Conservation (phyloP, 2,888 invertebrate genomes). For the Criorhina ranunculi region DNA sequence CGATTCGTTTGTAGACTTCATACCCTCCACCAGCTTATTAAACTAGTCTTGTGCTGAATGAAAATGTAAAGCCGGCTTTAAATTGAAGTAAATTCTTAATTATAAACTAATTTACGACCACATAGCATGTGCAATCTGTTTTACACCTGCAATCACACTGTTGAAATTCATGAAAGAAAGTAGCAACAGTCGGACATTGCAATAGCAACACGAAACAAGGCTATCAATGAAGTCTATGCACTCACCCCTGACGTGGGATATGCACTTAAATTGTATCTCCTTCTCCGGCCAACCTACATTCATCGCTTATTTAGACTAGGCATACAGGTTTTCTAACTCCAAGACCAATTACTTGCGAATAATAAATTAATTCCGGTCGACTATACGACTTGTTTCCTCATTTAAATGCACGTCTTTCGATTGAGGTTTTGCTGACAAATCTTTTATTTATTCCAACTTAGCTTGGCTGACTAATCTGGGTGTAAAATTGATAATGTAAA, state of each 20-base stretch:
- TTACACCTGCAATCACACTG: slow-evolving; percentile 21
- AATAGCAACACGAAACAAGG: slow-evolving; percentile 21
- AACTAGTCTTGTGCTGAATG: no score
- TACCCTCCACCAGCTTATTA: no score
- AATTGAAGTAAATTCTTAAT: background rate
- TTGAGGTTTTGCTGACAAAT: slow-evolving; percentile 30
- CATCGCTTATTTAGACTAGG: slow-evolving; percentile 13
- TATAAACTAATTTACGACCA: slow-evolving; percentile 1
- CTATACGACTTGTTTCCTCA: background rate
- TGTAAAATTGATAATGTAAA: background rate
- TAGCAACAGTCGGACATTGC: slow-evolving; percentile 18
- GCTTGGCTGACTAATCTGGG: slow-evolving; percentile 14
- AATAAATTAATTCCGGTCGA: slow-evolving; percentile 19
- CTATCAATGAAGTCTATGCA: slow-evolving; percentile 14
- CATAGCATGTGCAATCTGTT: slow-evolving; percentile 12
- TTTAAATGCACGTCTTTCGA: slow-evolving; percentile 18
- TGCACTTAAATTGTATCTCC: slow-evolving; percentile 8
- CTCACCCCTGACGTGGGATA: slow-evolving; percentile 15
- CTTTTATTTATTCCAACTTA: background rate
- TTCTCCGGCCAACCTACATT: slow-evolving; percentile 13
- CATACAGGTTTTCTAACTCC: slow-evolving; percentile 20
- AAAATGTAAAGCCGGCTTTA: no score
- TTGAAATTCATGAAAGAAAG: slow-evolving; percentile 45
- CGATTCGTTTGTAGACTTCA: no score
- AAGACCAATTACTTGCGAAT: slow-evolving; percentile 10